Evolutionary conservation across 92 coral and sea anemone species (phyloP).

Genomic region (Porites evermanni): DNA sequence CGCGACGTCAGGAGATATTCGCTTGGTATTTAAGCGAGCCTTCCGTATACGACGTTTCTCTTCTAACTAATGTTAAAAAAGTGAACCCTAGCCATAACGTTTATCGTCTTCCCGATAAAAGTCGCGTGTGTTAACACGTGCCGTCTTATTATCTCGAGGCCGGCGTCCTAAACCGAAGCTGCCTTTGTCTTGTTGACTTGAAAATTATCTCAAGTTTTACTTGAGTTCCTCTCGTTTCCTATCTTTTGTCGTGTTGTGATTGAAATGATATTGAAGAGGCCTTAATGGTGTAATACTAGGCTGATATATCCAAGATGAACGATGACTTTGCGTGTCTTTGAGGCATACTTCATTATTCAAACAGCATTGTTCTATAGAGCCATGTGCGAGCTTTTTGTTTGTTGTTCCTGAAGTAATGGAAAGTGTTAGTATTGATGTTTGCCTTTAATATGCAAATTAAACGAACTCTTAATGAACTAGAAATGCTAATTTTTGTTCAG

Average conservation of each 20-base stretch:
- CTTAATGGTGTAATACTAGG: neutral
- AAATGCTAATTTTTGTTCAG: constrained; percentile 32
- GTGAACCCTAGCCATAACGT: neutral
- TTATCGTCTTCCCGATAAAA: neutral
- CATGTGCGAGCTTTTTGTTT: constrained; percentile 56
- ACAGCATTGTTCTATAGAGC: constrained; percentile 18
- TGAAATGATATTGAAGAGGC: neutral
- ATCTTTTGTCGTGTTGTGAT: neutral
- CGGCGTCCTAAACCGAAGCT: constrained; percentile 20
- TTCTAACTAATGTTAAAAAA: neutral
- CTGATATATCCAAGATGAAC: neutral
- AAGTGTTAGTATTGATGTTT: constrained; percentile 32
- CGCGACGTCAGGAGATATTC: constrained; percentile 26
- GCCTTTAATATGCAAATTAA: constrained; percentile 45
- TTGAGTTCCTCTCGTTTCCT: neutral
- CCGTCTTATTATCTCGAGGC: constrained; percentile 10
- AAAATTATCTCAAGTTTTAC: neutral
- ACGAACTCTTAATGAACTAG: constrained; percentile 44
- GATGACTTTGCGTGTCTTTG: constrained; percentile 25
- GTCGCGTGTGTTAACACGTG: constrained; percentile 19
- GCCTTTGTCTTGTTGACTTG: neutral
- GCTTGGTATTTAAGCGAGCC: constrained; percentile 7
- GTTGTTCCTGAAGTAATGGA: constrained; percentile 21
- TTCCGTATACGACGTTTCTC: constrained; percentile 1
- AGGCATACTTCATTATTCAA: constrained; percentile 32